Evolutionary conservation across 2,797 vertebrate genomes (phyloP).

Genomic region (Phoxinus dragarum): DNA sequence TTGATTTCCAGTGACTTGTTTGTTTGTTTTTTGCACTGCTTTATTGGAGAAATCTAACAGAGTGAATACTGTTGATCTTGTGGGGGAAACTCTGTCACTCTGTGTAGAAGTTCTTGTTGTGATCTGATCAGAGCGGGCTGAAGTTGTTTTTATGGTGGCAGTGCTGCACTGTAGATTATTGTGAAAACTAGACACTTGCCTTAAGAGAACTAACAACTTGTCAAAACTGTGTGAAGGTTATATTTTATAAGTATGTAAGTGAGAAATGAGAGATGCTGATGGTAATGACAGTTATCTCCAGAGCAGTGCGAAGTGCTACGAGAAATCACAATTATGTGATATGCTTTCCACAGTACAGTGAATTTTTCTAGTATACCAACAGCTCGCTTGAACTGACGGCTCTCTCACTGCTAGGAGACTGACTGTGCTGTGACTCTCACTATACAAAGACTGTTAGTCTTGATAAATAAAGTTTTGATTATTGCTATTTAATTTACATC

Average conservation of each 20-base stretch:
- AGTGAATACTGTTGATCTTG: conserved; percentile 38
- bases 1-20: conserved; percentile 11
- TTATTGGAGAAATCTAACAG: conserved; percentile 13
- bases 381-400: background rate
- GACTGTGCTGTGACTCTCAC: conserved; percentile 1
- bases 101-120: background rate
- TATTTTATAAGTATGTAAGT: conserved; percentile 4
- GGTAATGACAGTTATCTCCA: conserved; percentile 6
- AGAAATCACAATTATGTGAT: background rate
- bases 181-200: background rate
- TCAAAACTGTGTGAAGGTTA: background rate
- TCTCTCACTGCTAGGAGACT: background rate
- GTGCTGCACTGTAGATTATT: conserved; percentile 14
- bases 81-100: conserved; percentile 24
- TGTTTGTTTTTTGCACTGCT: background rate
- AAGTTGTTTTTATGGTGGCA: conserved; percentile 25
- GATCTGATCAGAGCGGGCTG: conserved; percentile 32
- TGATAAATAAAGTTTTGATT: background rate
- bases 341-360: background rate
- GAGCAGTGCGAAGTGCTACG: background rate
- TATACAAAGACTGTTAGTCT: background rate
- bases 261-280: conserved; percentile 7
- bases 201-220: conserved; percentile 21
- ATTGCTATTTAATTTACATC: background rate
- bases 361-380: background rate